These are phyloP conservation scores for Bombus picipes DNA, from an alignment of 1,140 invertebrate genomes.

Conservation along the genomic window DNA sequence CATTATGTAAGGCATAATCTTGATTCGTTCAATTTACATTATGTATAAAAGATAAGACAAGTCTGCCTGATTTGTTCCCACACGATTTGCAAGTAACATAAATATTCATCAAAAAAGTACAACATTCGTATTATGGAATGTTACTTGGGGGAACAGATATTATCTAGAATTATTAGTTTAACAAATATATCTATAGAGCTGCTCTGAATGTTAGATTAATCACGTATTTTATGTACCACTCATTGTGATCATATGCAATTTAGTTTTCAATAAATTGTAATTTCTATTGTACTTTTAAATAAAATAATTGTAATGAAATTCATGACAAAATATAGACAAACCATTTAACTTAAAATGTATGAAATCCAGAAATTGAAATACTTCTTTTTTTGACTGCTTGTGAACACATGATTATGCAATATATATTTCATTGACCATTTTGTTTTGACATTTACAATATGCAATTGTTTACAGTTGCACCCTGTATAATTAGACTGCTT, in stretches of 20 bases:
- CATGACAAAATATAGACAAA: constrained; percentile 3
- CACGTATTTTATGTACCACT: constrained; percentile 14
- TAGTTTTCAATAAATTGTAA: constrained; percentile 7
- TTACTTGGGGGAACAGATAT: constrained; percentile 30
- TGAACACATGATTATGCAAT: constrained; percentile 56
- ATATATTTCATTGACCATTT: constrained; percentile 44
- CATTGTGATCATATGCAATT: constrained; percentile 3
- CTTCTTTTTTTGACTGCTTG: not conserved
- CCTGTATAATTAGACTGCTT: constrained; percentile 41
- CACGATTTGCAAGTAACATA: constrained; percentile 47
- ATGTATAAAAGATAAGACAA: constrained; percentile 64
- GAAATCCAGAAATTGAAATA: constrained; percentile 11
- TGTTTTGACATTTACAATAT: constrained; percentile 39
- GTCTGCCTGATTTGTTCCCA: constrained; percentile 60
- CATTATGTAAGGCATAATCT: constrained; percentile 64
- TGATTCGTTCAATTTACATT: constrained; percentile 64
- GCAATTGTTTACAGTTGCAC: constrained; percentile 41
- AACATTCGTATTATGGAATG: constrained; percentile 42
- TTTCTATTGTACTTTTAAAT: not conserved
- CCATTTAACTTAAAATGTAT: not conserved
- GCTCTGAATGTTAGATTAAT: constrained; percentile 16
- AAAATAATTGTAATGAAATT: constrained; percentile 14
- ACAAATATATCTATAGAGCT: constrained; percentile 42
- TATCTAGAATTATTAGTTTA: constrained; percentile 40
- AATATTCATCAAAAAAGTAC: constrained; percentile 27